Evolutionary conservation across 2,888 invertebrate genomes (phyloP).

Genomic region (Carcina quercana): DNA sequence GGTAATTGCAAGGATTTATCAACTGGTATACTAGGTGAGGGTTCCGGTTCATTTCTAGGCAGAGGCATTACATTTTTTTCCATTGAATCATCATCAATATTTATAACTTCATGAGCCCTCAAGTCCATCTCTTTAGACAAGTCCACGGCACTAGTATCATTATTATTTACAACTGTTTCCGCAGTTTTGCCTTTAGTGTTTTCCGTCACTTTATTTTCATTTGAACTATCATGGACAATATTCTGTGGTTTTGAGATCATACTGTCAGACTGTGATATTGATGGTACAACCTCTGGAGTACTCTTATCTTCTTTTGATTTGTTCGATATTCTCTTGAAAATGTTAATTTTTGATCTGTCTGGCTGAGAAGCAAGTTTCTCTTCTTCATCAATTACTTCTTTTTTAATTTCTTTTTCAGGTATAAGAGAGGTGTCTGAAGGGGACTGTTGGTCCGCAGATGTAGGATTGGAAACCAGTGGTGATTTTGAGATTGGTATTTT

Average conservation of each 20-base stretch:
- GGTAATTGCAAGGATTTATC: conserved; percentile 61
- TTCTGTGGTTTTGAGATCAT: conserved; percentile 64
- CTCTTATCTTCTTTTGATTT: conserved; percentile 79
- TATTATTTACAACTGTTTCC: conserved; percentile 64
- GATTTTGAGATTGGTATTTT: conserved; percentile 67
- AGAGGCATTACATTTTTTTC: conserved; percentile 41
- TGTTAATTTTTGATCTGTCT: conserved; percentile 89
- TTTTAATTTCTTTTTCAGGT: conserved; percentile 60
- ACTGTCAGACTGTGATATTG: conserved; percentile 53
- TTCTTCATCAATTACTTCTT: conserved; percentile 66
- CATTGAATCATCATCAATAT: conserved; percentile 63
- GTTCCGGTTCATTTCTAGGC: conserved; percentile 32
- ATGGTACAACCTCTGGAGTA: conserved; percentile 53
- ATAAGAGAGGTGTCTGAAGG: conserved; percentile 40
- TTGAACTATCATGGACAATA: conserved; percentile 38
- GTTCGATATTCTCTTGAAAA: conserved; percentile 89
- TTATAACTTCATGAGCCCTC: conserved; percentile 66
- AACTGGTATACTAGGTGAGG: conserved; percentile 53
- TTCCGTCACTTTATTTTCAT: conserved; percentile 38
- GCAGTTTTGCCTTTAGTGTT: conserved; percentile 47
- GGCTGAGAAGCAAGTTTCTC: conserved; percentile 84
- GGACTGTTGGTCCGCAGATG: conserved; percentile 45
- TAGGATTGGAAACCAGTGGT: conserved; percentile 54
- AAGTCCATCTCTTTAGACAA: conserved; percentile 65
- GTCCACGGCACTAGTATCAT: conserved; percentile 67